A percentile compares a stretch with the other conserved stretches of the same genome.
phyloP scores from a whole-genome alignment of 2,888 invertebrate species.

The Abrostola triplasia region DNA sequence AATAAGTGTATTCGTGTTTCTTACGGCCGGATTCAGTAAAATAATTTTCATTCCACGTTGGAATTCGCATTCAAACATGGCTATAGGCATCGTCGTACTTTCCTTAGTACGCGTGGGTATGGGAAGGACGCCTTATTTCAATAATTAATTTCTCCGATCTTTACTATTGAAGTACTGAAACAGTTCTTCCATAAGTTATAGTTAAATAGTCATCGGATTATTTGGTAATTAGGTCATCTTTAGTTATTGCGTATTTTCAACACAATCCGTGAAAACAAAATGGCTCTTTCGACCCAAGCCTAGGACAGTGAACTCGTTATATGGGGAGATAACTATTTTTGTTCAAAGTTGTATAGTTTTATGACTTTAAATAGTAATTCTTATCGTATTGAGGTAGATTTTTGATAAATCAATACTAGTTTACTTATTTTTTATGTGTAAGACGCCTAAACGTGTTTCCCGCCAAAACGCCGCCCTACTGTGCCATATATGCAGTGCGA shows the following conservation, averaged over 20 bases:
- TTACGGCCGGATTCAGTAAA: conserved; percentile 71
- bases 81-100: conserved; percentile 86
- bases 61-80: conserved; percentile 88
- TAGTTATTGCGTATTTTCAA: conserved; percentile 87
- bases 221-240: conserved; percentile 82
- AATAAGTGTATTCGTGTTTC: conserved; percentile 72
- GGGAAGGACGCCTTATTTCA: conserved; percentile 84
- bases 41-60: conserved; percentile 85
- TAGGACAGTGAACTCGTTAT: conserved; percentile 87
- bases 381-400: conserved; percentile 50
- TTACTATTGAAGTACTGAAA: conserved; percentile 81
- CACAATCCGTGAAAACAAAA: conserved; percentile 88
- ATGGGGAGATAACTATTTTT: conserved; percentile 82
- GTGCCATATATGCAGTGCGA: conserved; percentile 68
- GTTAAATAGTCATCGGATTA: conserved; percentile 79
- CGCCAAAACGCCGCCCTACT: conserved; percentile 86
- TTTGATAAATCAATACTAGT: conserved; percentile 36
- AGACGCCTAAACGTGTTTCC: conserved; percentile 77
- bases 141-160: conserved; percentile 87
- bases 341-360: conserved; percentile 59
- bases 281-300: conserved; percentile 87
- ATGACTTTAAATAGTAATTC: conserved; percentile 50
- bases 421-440: conserved; percentile 44
- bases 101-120: conserved; percentile 87
- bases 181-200: conserved; percentile 86